These are phyloP conservation scores for Orgyia antiqua DNA, from an alignment of 2,888 invertebrate species.

Conservation along the genomic window DNA sequence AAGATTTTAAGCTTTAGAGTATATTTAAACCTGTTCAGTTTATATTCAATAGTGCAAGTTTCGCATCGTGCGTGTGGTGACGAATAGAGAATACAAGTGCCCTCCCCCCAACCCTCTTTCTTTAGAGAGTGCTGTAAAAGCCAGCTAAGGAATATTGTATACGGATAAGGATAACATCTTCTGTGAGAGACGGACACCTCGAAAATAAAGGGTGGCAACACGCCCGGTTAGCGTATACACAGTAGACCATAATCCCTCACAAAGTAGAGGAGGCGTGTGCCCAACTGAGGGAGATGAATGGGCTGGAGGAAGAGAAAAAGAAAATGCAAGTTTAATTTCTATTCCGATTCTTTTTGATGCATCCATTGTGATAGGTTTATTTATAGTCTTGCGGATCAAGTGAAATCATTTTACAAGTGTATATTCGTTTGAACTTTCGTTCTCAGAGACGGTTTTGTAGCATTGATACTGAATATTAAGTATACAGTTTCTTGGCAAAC, in stretches of 20 bases:
- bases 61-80: too few relatives aligned
- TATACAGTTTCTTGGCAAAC: conserved; percentile 6
- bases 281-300: conserved; percentile 12
- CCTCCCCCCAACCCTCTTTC: too few relatives aligned
- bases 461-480: conserved; percentile 19
- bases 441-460: conserved; percentile 10
- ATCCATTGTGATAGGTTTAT: conserved; percentile 21
- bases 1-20: not conserved
- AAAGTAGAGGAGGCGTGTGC: too few relatives aligned
- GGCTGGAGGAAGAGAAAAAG: conserved; percentile 13
- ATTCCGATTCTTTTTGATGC: conserved; percentile 16
- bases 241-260: too few relatives aligned
- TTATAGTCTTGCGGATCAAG: conserved; percentile 15
- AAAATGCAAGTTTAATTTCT: conserved; percentile 24
- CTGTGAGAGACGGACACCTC: too few relatives aligned
- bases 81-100: too few relatives aligned
- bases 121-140: too few relatives aligned
- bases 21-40: too few relatives aligned
- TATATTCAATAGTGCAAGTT: conserved; percentile 2
- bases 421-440: conserved; percentile 20
- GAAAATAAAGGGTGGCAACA: too few relatives aligned
- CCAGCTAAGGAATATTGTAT: too few relatives aligned
- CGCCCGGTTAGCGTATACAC: too few relatives aligned
- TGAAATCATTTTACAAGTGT: conserved; percentile 15
- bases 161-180: too few relatives aligned